Percentiles rank a stretch among this genome's conserved stretches.
Evolutionary conservation across 2,888 invertebrate species (phyloP).

Genomic region (Melinaea menophilus): DNA sequence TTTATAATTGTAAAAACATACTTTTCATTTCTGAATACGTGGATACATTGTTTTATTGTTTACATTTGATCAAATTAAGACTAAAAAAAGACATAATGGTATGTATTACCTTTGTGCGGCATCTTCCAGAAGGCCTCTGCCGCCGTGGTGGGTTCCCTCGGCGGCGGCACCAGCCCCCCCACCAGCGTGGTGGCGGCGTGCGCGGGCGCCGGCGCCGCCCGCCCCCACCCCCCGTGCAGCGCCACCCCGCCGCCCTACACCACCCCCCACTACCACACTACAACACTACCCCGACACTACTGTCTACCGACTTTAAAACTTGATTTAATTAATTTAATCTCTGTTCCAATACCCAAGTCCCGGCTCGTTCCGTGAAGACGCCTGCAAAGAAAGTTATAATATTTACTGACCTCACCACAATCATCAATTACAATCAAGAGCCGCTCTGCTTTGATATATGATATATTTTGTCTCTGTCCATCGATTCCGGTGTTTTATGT

Average conservation of each 20-base stretch:
- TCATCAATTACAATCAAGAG: conserved; percentile 76
- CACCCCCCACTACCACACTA: conserved; percentile 37
- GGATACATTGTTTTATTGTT: neutral
- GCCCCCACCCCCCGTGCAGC: conserved; percentile 80
- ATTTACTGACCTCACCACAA: conserved; percentile 60
- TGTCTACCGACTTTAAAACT: conserved; percentile 2
- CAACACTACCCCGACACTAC: conserved; percentile 9
- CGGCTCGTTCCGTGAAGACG: conserved; percentile 33
- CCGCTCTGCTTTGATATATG: conserved; percentile 52
- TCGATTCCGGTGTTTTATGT: conserved; percentile 13
- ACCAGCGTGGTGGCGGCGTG: conserved; percentile 79
- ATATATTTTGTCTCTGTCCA: conserved; percentile 29
- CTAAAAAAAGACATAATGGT: too few relatives aligned
- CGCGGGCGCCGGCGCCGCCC: conserved; percentile 78
- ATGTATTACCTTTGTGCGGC: conserved; percentile 87
- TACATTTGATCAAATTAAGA: neutral
- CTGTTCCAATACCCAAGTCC: conserved; percentile 17
- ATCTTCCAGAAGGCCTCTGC: conserved; percentile 90
- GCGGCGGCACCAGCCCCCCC: conserved; percentile 82
- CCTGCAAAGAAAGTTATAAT: conserved; percentile 63
- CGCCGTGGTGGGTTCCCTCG: conserved; percentile 84
- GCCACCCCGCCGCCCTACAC: conserved; percentile 66
- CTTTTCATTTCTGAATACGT: neutral
- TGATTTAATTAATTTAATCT: too few relatives aligned
- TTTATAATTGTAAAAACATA: too few relatives aligned